phyloP scores from a whole-genome alignment of 2,888 invertebrate species.

The Mythimna lalbum region DNA sequence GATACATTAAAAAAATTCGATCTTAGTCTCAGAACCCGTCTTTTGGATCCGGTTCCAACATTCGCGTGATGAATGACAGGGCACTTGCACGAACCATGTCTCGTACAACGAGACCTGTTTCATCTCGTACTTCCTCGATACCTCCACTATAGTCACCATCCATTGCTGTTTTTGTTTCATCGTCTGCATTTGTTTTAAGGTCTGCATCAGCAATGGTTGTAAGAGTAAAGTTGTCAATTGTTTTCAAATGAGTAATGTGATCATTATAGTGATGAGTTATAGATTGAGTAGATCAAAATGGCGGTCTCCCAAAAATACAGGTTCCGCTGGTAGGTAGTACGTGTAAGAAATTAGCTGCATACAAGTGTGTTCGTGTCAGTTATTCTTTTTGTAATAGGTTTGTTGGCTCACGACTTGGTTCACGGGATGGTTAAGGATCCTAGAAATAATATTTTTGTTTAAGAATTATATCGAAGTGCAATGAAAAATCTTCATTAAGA shows the following conservation, averaged over 20 bases:
- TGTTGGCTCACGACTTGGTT: slow-evolving; percentile 21
- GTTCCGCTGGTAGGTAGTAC: slow-evolving; percentile 80
- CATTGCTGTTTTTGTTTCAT: slow-evolving; percentile 65
- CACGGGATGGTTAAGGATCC: not conserved
- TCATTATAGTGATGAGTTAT: slow-evolving; percentile 81
- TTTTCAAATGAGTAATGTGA: slow-evolving; percentile 59
- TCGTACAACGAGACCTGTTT: slow-evolving; percentile 65
- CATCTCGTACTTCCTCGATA: slow-evolving; percentile 57
- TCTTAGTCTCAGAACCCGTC: slow-evolving; percentile 79
- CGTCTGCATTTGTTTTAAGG: not conserved
- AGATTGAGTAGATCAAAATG: slow-evolving; percentile 86
- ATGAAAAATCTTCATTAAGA: not conserved
- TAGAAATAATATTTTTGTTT: not conserved
- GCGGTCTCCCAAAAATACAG: slow-evolving; percentile 86
- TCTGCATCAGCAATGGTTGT: slow-evolving; percentile 62
- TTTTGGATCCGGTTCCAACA: slow-evolving; percentile 84
- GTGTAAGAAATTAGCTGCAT: slow-evolving; percentile 79
- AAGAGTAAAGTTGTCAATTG: not conserved
- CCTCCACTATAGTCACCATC: slow-evolving; percentile 42
- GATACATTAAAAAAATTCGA: slow-evolving; percentile 77
- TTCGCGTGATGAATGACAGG: slow-evolving; percentile 88
- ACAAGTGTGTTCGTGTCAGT: slow-evolving; percentile 49
- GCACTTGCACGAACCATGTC: slow-evolving; percentile 79
- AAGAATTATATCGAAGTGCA: too few species aligned
- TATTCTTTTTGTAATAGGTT: slow-evolving; percentile 35